A percentile compares a stretch with the other conserved stretches of the same genome.
These are phyloP conservation scores for Lathamus discolor DNA, from an alignment of 2,113 vertebrate species.

Conservation along the genomic window DNA sequence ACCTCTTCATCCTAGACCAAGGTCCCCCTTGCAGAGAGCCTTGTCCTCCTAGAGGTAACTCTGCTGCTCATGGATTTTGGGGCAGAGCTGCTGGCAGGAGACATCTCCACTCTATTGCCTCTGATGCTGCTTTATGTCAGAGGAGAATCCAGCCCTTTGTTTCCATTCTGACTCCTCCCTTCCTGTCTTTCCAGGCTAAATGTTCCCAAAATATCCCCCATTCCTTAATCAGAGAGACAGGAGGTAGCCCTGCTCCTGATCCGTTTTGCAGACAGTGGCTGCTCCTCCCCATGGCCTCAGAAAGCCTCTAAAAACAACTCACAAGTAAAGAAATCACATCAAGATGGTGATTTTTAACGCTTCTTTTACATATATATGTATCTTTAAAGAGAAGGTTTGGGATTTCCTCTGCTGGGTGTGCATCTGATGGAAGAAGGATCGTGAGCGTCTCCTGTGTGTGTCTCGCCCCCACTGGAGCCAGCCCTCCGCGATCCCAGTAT, in stretches of 20 bases:
- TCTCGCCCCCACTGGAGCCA: not conserved
- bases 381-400: not conserved
- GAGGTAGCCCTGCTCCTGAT: not conserved
- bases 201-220: not conserved
- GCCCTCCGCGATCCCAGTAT: rapidly evolving
- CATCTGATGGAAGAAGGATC: not conserved
- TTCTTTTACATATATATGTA: not conserved
- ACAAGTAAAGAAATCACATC: not conserved
- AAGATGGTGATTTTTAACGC: not conserved
- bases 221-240: not conserved
- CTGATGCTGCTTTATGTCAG: not conserved
- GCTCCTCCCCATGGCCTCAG: not conserved
- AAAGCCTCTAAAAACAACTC: not conserved
- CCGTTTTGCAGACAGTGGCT: not conserved
- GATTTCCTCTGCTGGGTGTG: not conserved
- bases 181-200: conserved; percentile 24
- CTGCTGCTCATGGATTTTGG: not conserved
- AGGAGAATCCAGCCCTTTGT: not conserved
- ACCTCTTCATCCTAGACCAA: rapidly evolving
- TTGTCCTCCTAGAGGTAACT: not conserved
- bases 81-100: not conserved
- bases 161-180: not conserved
- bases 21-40: not conserved
- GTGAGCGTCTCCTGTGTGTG: too few relatives aligned
- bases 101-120: rapidly evolving